Evolutionary conservation across 2,888 invertebrate genomes (phyloP).

Genomic region (Venustoraphidia nigricollis): DNA sequence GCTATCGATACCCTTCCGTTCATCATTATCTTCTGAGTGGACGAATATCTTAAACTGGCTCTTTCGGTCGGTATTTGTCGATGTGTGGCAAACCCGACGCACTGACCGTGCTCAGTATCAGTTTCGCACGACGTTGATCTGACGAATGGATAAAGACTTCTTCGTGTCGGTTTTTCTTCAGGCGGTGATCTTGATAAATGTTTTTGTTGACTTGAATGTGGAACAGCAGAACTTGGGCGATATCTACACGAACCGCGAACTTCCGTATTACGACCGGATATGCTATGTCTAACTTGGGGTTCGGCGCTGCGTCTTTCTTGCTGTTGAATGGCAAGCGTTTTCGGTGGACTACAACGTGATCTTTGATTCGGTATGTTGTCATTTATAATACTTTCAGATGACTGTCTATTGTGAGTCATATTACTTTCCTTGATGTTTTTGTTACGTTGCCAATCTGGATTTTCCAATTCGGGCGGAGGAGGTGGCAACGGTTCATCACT

Average conservation of each 20-base stretch:
- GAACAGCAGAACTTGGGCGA: conserved; percentile 6
- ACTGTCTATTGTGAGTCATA: conserved; percentile 1
- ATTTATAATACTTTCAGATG: neutral
- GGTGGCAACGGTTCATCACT: conserved; percentile 50
- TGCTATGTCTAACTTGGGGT: conserved; percentile 1
- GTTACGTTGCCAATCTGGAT: conserved; percentile 19
- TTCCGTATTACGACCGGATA: conserved; percentile 6
- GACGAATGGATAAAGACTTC: conserved; percentile 13
- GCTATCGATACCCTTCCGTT: conserved; percentile 28
- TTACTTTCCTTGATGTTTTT: neutral
- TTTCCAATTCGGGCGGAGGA: conserved; percentile 38
- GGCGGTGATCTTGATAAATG: conserved; percentile 9
- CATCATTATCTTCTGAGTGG: conserved; percentile 30
- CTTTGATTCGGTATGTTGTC: neutral
- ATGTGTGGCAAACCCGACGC: conserved; percentile 2
- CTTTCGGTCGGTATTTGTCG: conserved; percentile 24
- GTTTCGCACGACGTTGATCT: conserved; percentile 13
- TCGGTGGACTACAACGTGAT: conserved; percentile 1
- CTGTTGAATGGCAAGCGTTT: neutral
- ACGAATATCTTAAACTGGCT: conserved; percentile 30
- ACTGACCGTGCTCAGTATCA: conserved; percentile 4
- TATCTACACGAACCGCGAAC: conserved; percentile 10
- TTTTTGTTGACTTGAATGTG: conserved; percentile 7
- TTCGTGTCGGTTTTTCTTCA: conserved; percentile 5
- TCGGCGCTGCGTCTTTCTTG: neutral